Evolutionary conservation across 2,797 vertebrate species (phyloP), one percentile per base, ranked within the genome.

Genomic region (Acrossocheilus wenchowensis): DNA sequence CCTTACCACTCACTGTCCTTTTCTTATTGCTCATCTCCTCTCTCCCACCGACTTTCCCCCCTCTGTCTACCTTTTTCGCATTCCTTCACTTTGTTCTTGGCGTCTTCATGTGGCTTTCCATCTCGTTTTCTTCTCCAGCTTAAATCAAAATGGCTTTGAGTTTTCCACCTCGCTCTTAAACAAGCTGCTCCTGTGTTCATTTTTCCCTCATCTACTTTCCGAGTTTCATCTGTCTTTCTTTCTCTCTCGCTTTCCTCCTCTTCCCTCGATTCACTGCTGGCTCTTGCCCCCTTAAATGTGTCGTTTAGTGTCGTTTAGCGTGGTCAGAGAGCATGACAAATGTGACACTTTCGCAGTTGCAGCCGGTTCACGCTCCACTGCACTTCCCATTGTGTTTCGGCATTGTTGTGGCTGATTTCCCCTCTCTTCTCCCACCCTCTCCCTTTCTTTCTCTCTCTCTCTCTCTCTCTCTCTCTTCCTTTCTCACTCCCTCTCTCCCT

Each of bases 281-380:
- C 92, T 92, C 90, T 91, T 78, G 87, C 90, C 91, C 92, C 91
- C 91, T 93, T 95, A 95, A 95, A 94, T 90, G 92, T 93, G 92
- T 90, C 91, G 91, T 94, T 96, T 95, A 96, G 94, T 91, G 90
- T 92, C 91, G 89, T 95, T 96, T 95, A 95, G 94, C 92, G 92
- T 95, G 94, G 93, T 93, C 95, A 95, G 94, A 78, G 92, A 95
- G 93, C 95, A 93, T 95, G 94, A 95, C 94, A 95, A 94, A 95
- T 95, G 95, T 94, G 94, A 95, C 94, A 94, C 95, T 95, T 95
- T 95, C 93, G 93, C 92, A 93, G 92, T 92, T 92, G 88, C 75
- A 88, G 92, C 91, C 89, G 90, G 91, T 94, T 95, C 90, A 95
- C 89, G 94, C 93, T 94, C 89, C 71, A 91, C 83, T 86, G 90